Conservation (phyloP, 2,113 vertebrate genomes). For the Brachyhypopomus occidentalis region DNA sequence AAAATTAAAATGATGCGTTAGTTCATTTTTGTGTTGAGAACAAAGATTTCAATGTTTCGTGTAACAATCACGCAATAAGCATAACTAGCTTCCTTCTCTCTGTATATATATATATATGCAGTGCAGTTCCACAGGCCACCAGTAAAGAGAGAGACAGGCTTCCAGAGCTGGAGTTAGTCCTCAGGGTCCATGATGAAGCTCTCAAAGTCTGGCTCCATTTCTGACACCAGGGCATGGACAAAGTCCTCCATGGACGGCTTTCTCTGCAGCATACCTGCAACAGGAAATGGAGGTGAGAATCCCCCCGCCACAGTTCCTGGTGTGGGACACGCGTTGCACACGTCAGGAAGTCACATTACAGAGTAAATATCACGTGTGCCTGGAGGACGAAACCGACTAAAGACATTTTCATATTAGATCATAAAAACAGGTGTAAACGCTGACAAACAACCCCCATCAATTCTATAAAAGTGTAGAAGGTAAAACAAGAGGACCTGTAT, state of each 20-base stretch:
- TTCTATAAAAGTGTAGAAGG: background rate
- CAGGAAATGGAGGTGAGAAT: slow-evolving; percentile 31
- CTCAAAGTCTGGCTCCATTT: slow-evolving; percentile 90
- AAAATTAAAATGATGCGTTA: background rate
- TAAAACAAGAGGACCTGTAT: background rate
- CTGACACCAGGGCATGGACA: slow-evolving; percentile 89
- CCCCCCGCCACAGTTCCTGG: background rate
- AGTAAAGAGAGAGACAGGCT: background rate
- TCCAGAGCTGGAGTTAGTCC: slow-evolving; percentile 58
- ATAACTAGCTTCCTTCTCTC: too few relatives aligned
- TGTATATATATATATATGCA: background rate
- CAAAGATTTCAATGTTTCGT: too few relatives aligned
- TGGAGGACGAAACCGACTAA: too few relatives aligned
- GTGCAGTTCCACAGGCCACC: background rate
- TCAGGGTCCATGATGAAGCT: slow-evolving; percentile 90
- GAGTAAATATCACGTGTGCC: too few relatives aligned
- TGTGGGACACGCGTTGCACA: too few relatives aligned
- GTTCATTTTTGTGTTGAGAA: too few relatives aligned
- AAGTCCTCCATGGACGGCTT: slow-evolving; percentile 87
- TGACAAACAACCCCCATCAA: background rate
- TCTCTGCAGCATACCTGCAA: slow-evolving; percentile 94
- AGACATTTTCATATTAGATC: too few relatives aligned
- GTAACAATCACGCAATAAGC: too few relatives aligned
- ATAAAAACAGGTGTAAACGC: background rate
- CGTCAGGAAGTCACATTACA: too few relatives aligned